Evolutionary conservation across 2,888 invertebrate species (phyloP).

Genomic region (Drosophila percnosoma): DNA sequence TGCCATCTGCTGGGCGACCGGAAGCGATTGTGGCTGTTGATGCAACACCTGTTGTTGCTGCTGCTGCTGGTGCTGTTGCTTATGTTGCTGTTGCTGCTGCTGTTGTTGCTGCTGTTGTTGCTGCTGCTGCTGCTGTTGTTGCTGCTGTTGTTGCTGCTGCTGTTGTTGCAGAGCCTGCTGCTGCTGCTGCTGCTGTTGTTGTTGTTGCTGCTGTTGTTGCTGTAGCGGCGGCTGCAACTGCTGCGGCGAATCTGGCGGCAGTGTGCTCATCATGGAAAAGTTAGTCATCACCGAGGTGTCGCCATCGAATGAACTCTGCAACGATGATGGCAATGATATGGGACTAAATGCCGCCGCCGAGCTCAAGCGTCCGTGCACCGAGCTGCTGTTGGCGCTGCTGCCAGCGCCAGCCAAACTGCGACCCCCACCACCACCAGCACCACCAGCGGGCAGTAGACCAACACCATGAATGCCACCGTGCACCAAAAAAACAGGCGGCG

Average conservation of each 20-base stretch:
- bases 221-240: conserved; percentile 63
- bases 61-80: conserved; percentile 61
- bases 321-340: conserved; percentile 88
- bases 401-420: conserved; percentile 40
- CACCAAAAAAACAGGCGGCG: conserved; percentile 79
- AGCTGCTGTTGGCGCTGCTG: conserved; percentile 48
- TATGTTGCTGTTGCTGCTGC: conserved; percentile 50
- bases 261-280: conserved; percentile 84
- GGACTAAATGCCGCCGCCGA: conserved; percentile 88
- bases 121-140: conserved; percentile 66
- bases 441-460: conserved; percentile 33
- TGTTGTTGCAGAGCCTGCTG: conserved; percentile 38
- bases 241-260: conserved; percentile 85
- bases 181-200: conserved; percentile 63
- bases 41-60: conserved; percentile 31
- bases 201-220: conserved; percentile 52
- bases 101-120: conserved; percentile 53
- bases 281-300: conserved; percentile 87
- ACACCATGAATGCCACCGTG: conserved; percentile 43
- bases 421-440: neutral
- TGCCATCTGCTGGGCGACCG: conserved; percentile 45
- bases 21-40: conserved; percentile 50
- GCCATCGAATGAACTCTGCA: conserved; percentile 92
- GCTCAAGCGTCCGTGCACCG: conserved; percentile 79
- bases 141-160: conserved; percentile 56